These are phyloP conservation scores for Lordiphosa clarofinis DNA, from an alignment of 1,140 invertebrate species.

Conservation along the genomic window DNA sequence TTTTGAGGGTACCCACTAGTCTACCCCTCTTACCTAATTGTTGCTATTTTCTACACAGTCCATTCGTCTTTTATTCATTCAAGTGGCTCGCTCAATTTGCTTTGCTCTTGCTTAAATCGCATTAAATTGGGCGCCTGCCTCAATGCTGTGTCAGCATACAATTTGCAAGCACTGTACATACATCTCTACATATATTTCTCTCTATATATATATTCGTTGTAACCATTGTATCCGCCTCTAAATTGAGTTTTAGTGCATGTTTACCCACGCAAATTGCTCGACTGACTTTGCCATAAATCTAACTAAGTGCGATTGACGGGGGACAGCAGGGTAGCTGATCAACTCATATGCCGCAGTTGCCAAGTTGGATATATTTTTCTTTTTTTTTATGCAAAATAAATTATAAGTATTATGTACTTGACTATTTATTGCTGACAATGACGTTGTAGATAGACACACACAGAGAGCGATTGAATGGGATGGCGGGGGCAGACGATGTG, in stretches of 20 bases:
- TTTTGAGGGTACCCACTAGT: not conserved
- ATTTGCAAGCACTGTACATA: constrained; percentile 55
- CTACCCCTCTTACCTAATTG: constrained; percentile 4
- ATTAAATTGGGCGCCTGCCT: constrained; percentile 70
- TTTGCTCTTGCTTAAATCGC: constrained; percentile 68
- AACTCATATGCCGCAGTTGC: constrained; percentile 36
- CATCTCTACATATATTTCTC: constrained; percentile 18
- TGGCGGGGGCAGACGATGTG: constrained; percentile 18
- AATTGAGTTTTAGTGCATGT: constrained; percentile 78
- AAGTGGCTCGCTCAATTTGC: constrained; percentile 75
- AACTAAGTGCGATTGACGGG: constrained; percentile 59
- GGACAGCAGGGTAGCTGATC: constrained; percentile 5
- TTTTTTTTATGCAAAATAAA: constrained; percentile 66
- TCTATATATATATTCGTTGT: constrained; percentile 29
- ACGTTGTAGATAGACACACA: no score
- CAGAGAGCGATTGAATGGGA: no score
- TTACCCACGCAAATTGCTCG: constrained; percentile 76
- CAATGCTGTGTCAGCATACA: constrained; percentile 67
- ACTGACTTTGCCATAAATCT: constrained; percentile 76
- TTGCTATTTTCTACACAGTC: constrained; percentile 28
- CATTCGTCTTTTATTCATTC: constrained; percentile 60
- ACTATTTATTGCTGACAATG: constrained; percentile 71
- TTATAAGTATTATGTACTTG: constrained; percentile 76
- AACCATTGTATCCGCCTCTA: constrained; percentile 51
- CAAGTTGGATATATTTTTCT: constrained; percentile 42